Base-by-base conservation (phyloP, 2,888 invertebrate species). In the Subacronicta megacephala region DNA sequence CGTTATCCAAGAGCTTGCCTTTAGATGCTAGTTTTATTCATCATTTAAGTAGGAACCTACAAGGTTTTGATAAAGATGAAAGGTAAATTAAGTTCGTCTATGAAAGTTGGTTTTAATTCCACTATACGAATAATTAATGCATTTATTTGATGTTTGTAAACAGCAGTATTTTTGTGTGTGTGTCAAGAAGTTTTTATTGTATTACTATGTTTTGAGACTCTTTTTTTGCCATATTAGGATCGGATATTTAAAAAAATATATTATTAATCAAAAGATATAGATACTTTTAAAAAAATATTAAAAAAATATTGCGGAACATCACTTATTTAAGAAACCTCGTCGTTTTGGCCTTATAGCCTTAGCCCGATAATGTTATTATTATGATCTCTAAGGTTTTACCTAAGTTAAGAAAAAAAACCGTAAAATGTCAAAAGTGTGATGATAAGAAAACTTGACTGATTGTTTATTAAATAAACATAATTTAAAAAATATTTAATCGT, bases 11-110 rank as follows among this genome's bases (percentile, higher is more conserved):
- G 16, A 76, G 65, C 37, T 61, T 89, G 38, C 87, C 85, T 0
- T 49, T 89, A 31, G 84, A 87, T 10, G 51, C 70, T 0, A 80
- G 80, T 47, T 66, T 80, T 3, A 52, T 90, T 50, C 81, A 85
- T 71, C 89, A 89, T 51, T 72, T 90, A 1, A 75, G 80, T 16
- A 85, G 93, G 71, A 88, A 92, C 26, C 78, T 94, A 0, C 91
- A 93, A 78, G 90, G 81, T 75, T 84, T 80, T 40, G 78, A 87
- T 9, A 82, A 85, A 54, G 43, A 77, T 75, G 31, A 80, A 75
- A 63, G 73, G 65, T 58, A 87, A 70, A 82, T 35, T 13, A 12
- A 4, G 0, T 17, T 13, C 7, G 2, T 33, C 12, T 13, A n/a
- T 0, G 13, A 47, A 15, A 0, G 0, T 49, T 17, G 42, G 56